Base-by-base conservation (phyloP, 1,140 invertebrate species). In the Linepithema humile region DNA sequence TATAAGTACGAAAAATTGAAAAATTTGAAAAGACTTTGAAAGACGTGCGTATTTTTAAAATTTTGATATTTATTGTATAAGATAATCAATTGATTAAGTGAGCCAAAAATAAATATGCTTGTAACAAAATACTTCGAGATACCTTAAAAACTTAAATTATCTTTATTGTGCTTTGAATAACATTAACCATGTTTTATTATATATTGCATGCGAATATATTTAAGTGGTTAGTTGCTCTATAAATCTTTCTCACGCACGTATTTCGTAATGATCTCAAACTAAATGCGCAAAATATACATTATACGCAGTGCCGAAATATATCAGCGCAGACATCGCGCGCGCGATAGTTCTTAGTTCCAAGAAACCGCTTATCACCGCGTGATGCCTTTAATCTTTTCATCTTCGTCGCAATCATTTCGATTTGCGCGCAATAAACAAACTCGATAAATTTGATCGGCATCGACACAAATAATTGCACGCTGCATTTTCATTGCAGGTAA, bases 401-500 rank as follows among this genome's bases (percentile, higher is more conserved):
- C 6, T 35, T 2, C 50, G 20, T 26, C n/a, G n/a, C 4, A 12
- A 77, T 20, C n/a, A 9, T 7, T 35, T 35, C 2, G 9, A 38
- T 64, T 40, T n/a, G 32, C n/a, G 20, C 9, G 29, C 23, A 23
- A 38, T 23, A 65, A 38, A 55, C 17, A 70, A 72, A 35, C 9
- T 35, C 6, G 48, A 55, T 20, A 35, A 70, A 20, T 55, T 38
- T 3, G 6, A 23, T 80, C 50, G 43, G 32, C 20, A 6, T 15
- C 6, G 26, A 3, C 17, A n/a, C 29, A 5, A 73, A 32, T 43
- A 20, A 69, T 60, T 43, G 17, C 12, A 77, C n/a, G 32, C 40
- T 23, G 4, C 9, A 26, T 86, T 88, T 88, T 82, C 75, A 1
- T 86, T 90, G 4, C 95, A 98, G 98, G 98, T 99, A 57, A 99